A percentile compares a stretch with the other conserved stretches of the same genome.
phyloP scores from a whole-genome alignment of 2,888 invertebrate species.

The Andrena chrysosceles region DNA sequence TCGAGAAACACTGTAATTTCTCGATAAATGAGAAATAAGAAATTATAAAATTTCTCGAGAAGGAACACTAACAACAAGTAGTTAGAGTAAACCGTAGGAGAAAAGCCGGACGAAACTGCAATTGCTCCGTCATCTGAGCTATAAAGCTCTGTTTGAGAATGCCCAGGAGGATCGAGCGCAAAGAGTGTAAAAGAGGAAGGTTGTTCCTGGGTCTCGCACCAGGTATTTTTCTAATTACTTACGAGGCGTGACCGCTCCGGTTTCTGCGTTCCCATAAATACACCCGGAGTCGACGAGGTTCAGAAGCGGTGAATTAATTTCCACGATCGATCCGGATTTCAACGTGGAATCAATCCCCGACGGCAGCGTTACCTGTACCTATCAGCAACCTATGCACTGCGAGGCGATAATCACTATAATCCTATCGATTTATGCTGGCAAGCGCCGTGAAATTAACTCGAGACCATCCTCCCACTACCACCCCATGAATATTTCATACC shows the following conservation, averaged over 20 bases:
- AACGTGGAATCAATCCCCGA: conserved; percentile 29
- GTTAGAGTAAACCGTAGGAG: too few species aligned
- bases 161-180: not conserved
- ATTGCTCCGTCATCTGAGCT: not conserved
- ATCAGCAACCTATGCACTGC: conserved; percentile 32
- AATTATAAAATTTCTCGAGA: too few species aligned
- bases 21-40: too few species aligned
- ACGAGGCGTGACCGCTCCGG: not conserved
- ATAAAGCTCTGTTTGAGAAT: not conserved
- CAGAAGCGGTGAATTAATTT: conserved; percentile 33
- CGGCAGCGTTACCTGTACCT: not conserved
- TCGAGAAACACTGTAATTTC: too few species aligned
- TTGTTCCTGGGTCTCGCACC: not conserved
- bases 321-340: conserved; percentile 40
- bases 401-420: conserved; percentile 72
- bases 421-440: conserved; percentile 67
- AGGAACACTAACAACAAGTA: too few species aligned
- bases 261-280: conserved; percentile 3
- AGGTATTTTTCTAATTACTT: not conserved
- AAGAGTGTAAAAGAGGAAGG: not conserved
- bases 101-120: not conserved
- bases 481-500: conserved; percentile 64
- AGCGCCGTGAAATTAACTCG: conserved; percentile 68
- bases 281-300: not conserved
- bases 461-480: conserved; percentile 28